Percentiles rank a stretch among this genome's conserved stretches.
phyloP scores from a whole-genome alignment of 1,140 invertebrate genomes.

The Drosophila littoralis region DNA sequence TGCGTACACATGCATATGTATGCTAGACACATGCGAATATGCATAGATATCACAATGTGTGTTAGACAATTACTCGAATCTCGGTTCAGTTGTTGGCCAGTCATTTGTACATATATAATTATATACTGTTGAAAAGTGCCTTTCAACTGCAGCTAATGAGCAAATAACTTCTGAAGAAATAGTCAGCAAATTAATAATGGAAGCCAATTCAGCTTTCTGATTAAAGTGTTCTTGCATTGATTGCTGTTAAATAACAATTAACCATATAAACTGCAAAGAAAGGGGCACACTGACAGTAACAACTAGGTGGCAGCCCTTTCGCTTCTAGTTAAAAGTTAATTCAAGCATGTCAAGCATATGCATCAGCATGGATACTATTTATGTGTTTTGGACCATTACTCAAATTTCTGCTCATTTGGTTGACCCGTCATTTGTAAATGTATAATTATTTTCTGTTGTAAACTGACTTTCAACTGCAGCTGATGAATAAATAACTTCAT shows the following conservation, averaged over 20 bases:
- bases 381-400: neutral
- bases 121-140: neutral
- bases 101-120: conserved; percentile 8
- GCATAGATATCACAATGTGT: too few species aligned
- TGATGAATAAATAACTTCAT: neutral
- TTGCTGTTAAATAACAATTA: too few species aligned
- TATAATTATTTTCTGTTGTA: neutral
- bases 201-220: neutral
- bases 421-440: neutral
- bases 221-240: neutral
- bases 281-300: neutral
- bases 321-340: too few species aligned
- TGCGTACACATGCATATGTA: too few species aligned
- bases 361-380: too few species aligned
- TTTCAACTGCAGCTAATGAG: neutral
- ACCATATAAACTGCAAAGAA: too few species aligned
- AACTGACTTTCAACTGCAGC: neutral
- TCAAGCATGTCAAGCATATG: too few species aligned
- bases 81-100: neutral
- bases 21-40: too few species aligned
- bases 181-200: neutral
- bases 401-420: neutral
- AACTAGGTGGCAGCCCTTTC: neutral
- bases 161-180: neutral
- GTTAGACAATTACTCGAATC: neutral